A percentile compares a stretch with the other conserved stretches of the same genome.
phyloP scores from a whole-genome alignment of 2,888 invertebrate genomes.

The Argyra leucocephala region DNA sequence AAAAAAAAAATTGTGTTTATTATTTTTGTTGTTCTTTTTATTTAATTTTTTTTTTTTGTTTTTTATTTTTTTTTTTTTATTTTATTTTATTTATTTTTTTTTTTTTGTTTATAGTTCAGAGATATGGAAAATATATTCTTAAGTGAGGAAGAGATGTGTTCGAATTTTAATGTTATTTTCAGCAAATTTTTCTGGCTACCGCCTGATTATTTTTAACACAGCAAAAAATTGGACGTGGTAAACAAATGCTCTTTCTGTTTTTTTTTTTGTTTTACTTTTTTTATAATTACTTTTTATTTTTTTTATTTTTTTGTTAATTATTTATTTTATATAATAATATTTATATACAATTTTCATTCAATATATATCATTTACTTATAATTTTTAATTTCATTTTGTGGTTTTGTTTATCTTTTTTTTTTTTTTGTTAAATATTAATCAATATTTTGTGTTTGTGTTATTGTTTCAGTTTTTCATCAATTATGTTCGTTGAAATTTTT shows the following conservation, averaged over 20 bases:
- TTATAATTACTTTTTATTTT: no score
- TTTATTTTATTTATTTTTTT: not conserved
- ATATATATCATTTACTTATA: no score
- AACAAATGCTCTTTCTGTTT: not conserved
- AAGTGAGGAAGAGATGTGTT: slow-evolving; percentile 1
- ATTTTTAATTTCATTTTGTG: not conserved
- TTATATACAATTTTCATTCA: no score
- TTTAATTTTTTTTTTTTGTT: not conserved
- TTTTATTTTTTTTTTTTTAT: not conserved
- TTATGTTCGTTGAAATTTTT: not conserved
- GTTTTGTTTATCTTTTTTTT: not conserved
- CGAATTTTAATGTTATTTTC: slow-evolving; percentile 1
- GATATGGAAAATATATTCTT: slow-evolving; percentile 1
- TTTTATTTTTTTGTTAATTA: no score
- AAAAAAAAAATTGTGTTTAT: no score
- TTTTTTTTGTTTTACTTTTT: not conserved
- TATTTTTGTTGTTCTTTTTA: no score
- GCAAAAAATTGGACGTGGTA: not conserved
- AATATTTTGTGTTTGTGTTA: no score
- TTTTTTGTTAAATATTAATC: not conserved
- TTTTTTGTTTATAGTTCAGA: slow-evolving; percentile 6
- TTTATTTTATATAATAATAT: no score
- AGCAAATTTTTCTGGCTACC: not conserved
- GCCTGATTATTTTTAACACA: not conserved
- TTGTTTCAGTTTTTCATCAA: not conserved